A percentile compares a stretch with the other conserved stretches of the same genome.
These are phyloP conservation scores for Rhynchopsitta pachyrhyncha DNA, from an alignment of 2,113 vertebrate species.

Conservation along the genomic window DNA sequence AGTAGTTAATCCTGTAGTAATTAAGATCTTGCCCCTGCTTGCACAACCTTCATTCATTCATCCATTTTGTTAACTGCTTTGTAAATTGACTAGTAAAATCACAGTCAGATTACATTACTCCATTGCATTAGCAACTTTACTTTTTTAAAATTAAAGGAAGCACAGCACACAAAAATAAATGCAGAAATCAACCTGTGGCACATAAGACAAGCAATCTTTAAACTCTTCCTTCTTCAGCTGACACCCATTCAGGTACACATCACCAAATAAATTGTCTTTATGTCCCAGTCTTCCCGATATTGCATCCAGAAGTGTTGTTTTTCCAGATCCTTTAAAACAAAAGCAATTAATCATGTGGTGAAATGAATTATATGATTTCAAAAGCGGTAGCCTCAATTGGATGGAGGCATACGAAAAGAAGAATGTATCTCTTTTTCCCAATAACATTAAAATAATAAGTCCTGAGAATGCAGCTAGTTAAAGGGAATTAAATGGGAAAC, in stretches of 20 bases:
- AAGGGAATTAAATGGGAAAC: neutral
- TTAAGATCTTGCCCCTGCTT: neutral
- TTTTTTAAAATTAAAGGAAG: neutral
- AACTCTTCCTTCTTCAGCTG: slow-evolving; percentile 84
- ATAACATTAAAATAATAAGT: neutral
- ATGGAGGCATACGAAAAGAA: neutral
- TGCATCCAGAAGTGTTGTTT: slow-evolving; percentile 91
- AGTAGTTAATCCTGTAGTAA: neutral
- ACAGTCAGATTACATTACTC: neutral
- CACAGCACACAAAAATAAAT: neutral
- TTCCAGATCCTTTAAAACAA: slow-evolving; percentile 85
- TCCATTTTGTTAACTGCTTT: neutral
- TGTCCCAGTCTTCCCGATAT: slow-evolving; percentile 86
- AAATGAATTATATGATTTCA: neutral
- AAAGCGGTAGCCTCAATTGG: neutral
- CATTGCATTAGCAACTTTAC: neutral
- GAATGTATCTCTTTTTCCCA: neutral
- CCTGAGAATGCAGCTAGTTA: neutral
- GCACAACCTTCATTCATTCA: neutral
- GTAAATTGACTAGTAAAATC: neutral
- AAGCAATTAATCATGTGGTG: neutral
- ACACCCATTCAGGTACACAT: slow-evolving; percentile 86
- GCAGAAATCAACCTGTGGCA: slow-evolving; percentile 84
- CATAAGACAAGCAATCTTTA: slow-evolving; percentile 93
- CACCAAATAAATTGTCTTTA: slow-evolving; percentile 77